A percentile compares a stretch with the other conserved stretches of the same genome.
Conservation (phyloP, 2,113 vertebrate genomes). For the human (Homo sapiens) region GRCh38 chr7:56940001-56940500, state of each 20-base stretch:
- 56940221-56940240: neutral
- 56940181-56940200: neutral
- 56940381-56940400: conserved; percentile 91
- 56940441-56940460: conserved; percentile 94
- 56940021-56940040: too few relatives aligned
- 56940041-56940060: neutral
- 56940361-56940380: conserved; percentile 95
- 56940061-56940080: accelerated
- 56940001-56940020: too few relatives aligned
- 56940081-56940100: accelerated
- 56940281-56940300: accelerated
- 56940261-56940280: accelerated
- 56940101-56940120: accelerated
- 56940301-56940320: neutral
- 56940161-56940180: neutral
- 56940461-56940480: conserved; percentile 90
- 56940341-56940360: conserved; percentile 98
- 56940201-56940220: accelerated
- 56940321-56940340: conserved; percentile 79
- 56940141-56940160: too few relatives aligned
- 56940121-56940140: too few relatives aligned
- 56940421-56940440: conserved; percentile 96
- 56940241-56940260: accelerated
- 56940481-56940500: neutral
- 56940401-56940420: conserved; percentile 95